Percentiles rank a stretch among this genome's conserved stretches.
Conservation (phyloP, 2,888 invertebrate species). For the Trilocha varians region DNA sequence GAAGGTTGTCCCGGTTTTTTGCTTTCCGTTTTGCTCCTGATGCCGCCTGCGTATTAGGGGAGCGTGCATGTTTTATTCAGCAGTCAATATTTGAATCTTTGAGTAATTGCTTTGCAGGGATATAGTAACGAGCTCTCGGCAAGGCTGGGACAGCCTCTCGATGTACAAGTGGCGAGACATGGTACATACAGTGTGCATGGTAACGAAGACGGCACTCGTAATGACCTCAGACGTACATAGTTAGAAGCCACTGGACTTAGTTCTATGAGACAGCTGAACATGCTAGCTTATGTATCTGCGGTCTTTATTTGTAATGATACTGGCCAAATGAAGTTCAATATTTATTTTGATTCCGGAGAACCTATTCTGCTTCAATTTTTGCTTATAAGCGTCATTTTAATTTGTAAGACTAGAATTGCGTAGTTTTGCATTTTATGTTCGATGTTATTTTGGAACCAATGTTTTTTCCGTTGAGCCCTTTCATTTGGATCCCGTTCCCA, state of each 20-base stretch:
- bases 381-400: conserved; percentile 69
- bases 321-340: conserved; percentile 68
- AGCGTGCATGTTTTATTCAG: conserved; percentile 59
- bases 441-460: conserved; percentile 66
- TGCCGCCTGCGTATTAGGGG: conserved; percentile 36
- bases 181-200: conserved; percentile 41
- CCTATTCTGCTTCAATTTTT: conserved; percentile 72
- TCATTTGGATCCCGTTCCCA: conserved; percentile 43
- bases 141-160: conserved; percentile 68
- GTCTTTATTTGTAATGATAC: conserved; percentile 53
- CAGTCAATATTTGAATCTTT: conserved; percentile 42
- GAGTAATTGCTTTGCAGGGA: conserved; percentile 59
- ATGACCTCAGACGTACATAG: conserved; percentile 8
- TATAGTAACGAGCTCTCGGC: conserved; percentile 32
- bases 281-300: conserved; percentile 52
- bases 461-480: conserved; percentile 63
- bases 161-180: conserved; percentile 36
- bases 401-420: conserved; percentile 46
- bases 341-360: conserved; percentile 72
- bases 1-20: conserved; percentile 75
- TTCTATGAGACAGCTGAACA: conserved; percentile 20
- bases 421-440: conserved; percentile 60
- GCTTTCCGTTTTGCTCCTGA: conserved; percentile 68
- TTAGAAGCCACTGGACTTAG: conserved; percentile 10
- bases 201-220: conserved; percentile 13